Base-by-base conservation (phyloP, 2,888 invertebrate species). In the Patella ulyssiponensis region DNA sequence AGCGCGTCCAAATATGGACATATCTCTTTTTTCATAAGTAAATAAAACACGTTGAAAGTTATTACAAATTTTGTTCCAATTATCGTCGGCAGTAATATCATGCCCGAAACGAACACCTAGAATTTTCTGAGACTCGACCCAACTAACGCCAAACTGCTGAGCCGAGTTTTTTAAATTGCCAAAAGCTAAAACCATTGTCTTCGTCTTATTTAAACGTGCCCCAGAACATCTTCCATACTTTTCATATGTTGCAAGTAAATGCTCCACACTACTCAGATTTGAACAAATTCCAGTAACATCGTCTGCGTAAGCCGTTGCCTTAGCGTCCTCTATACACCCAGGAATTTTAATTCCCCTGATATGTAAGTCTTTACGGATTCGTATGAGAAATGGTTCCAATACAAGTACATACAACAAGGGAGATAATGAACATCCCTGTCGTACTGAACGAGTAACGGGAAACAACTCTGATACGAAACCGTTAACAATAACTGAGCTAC, bases 401-500 rank as follows among this genome's bases (percentile, higher is more conserved):
- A 74, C 74, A 27, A 80, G 51, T 7, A 80, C 74, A 71, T 83
- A 81, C 15, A 80, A 74, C 27, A 83, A 52, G 15, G 83, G 80
- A 64, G 71, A 77, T 17, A 82, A 69, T 14, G 77, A 71, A 71
- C 83, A 81, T 15, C 83, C 83, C 69, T 83, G 81, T 73, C 81
- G 52, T 11, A 83, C 82, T 15, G 78, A 74, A 11, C 82, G 23
- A 17, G 74, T 53, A 23, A 83, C 64, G 52, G 73, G 20, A 69
- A 81, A 79, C n/a, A 79, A 69, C 14, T 81, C 74, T 4, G 82
- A 82, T 53, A 84, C 81, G 71, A 70, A 69, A 74, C 77, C 78
- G 64, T 82, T 82, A 27, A 84, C 80, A 17, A 81, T 80, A 20
- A 81, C 81, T 7, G 80, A 80, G 17, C 82, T 81, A 33, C 71